These are phyloP conservation scores for Caenorhabditis sp. DNA, from an alignment of 2,888 invertebrate genomes.

Conservation along the genomic window DNA sequence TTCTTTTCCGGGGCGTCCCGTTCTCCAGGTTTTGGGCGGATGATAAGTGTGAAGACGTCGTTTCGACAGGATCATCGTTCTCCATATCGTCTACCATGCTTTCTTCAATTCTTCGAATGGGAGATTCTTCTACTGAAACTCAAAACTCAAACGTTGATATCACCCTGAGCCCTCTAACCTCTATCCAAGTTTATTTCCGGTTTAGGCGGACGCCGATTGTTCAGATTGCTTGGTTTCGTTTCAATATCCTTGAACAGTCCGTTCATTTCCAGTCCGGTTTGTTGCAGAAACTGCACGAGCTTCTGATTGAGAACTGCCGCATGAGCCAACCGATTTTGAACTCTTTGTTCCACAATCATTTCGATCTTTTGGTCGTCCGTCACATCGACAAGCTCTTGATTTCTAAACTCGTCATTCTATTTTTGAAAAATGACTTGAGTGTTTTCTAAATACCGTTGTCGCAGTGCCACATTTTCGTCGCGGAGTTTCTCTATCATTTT, in stretches of 20 bases:
- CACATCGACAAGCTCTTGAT: slow-evolving; percentile 28
- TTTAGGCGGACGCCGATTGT: slow-evolving; percentile 15
- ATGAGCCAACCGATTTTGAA: slow-evolving; percentile 21
- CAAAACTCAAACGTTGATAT: neutral
- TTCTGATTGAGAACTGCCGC: slow-evolving; percentile 32
- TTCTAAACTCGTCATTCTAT: slow-evolving; percentile 7
- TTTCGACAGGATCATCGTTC: neutral
- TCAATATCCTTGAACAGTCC: slow-evolving; percentile 28
- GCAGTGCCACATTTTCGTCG: slow-evolving; percentile 31
- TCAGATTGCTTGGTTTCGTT: slow-evolving; percentile 8
- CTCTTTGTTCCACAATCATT: slow-evolving; percentile 38
- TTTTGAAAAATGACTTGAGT: neutral
- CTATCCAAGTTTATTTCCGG: slow-evolving; percentile 17
- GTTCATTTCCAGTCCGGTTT: slow-evolving; percentile 21
- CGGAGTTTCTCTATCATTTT: slow-evolving; percentile 41
- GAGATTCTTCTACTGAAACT: slow-evolving; percentile 36
- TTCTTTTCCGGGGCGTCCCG: slow-evolving; percentile 14
- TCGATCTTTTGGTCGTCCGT: slow-evolving; percentile 29
- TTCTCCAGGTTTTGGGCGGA: slow-evolving; percentile 4
- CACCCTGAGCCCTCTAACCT: too few relatives aligned
- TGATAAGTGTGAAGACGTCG: neutral
- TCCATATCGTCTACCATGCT: neutral
- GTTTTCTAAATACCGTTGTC: slow-evolving; percentile 14
- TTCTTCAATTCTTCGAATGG: neutral
- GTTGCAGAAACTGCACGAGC: slow-evolving; percentile 22